A percentile compares a stretch with the other conserved stretches of the same genome.
phyloP scores from a whole-genome alignment of 2,113 vertebrate genomes.

The Ploceus nigricollis region DNA sequence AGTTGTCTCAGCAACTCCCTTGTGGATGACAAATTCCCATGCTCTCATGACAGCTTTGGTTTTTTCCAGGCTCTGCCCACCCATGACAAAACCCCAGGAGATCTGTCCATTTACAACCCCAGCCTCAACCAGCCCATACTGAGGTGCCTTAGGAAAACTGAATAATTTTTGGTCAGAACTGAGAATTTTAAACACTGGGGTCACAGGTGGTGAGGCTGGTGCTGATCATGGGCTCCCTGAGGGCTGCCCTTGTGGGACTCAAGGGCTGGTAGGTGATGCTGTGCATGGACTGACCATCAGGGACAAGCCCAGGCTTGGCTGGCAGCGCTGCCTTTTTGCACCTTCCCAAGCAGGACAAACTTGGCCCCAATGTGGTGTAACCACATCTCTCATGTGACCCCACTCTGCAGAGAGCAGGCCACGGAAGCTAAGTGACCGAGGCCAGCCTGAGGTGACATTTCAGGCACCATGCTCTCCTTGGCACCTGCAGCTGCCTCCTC shows the following conservation, averaged over 20 bases:
- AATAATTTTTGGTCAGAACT: neutral
- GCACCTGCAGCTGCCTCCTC: neutral
- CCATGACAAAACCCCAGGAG: neutral
- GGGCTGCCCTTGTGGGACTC: neutral
- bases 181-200: neutral
- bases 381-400: accelerated
- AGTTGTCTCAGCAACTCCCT: neutral
- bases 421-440: accelerated
- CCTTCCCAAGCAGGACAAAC: neutral
- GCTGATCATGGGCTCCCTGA: accelerated
- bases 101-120: neutral
- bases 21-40: neutral
- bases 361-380: too few species aligned
- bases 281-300: accelerated
- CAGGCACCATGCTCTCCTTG: neutral
- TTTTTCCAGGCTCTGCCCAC: neutral
- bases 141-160: neutral
- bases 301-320: neutral
- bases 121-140: neutral
- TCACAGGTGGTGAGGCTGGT: neutral
- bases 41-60: neutral
- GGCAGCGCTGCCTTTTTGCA: neutral
- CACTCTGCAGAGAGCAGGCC: too few species aligned
- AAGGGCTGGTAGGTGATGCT: accelerated
- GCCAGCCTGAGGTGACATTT: neutral